Evolutionary conservation across 1,140 invertebrate genomes (phyloP).

Genomic region (Cepaea nemoralis): DNA sequence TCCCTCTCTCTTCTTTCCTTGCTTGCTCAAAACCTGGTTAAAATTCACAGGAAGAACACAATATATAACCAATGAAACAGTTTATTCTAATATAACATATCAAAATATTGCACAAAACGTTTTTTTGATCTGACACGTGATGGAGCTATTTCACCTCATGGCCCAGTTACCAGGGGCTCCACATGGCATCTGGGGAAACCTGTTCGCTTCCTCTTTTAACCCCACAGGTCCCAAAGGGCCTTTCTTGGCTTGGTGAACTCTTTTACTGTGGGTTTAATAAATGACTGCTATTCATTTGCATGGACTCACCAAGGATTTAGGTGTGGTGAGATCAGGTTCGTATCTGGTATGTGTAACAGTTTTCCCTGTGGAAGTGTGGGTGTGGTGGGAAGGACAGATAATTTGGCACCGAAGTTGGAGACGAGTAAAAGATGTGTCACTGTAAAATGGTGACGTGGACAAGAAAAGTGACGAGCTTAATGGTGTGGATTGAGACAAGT

Average conservation of each 20-base stretch:
- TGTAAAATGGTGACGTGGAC: neutral
- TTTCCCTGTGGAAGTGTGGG: neutral
- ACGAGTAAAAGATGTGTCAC: neutral
- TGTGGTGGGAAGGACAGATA: neutral
- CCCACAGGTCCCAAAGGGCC: slow-evolving; percentile 26
- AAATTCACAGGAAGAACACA: no score
- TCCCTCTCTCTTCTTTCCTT: no score
- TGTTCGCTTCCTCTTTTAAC: slow-evolving; percentile 26
- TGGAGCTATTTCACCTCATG: no score
- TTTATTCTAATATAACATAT: no score
- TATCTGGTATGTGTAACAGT: slow-evolving; percentile 12
- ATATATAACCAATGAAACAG: no score
- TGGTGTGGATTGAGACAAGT: neutral
- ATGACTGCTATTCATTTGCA: neutral
- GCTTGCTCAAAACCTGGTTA: no score
- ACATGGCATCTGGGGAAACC: slow-evolving; percentile 39
- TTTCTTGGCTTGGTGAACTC: neutral
- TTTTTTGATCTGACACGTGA: no score
- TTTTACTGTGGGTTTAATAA: neutral
- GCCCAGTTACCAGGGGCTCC: slow-evolving; percentile 37
- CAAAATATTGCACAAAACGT: no score
- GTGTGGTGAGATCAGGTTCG: slow-evolving; percentile 14
- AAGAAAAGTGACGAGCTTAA: neutral
- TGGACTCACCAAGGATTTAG: slow-evolving; percentile 6
- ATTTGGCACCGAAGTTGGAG: neutral